phyloP scores from a whole-genome alignment of 2,113 vertebrate genomes.

The Glaucomys volans region DNA sequence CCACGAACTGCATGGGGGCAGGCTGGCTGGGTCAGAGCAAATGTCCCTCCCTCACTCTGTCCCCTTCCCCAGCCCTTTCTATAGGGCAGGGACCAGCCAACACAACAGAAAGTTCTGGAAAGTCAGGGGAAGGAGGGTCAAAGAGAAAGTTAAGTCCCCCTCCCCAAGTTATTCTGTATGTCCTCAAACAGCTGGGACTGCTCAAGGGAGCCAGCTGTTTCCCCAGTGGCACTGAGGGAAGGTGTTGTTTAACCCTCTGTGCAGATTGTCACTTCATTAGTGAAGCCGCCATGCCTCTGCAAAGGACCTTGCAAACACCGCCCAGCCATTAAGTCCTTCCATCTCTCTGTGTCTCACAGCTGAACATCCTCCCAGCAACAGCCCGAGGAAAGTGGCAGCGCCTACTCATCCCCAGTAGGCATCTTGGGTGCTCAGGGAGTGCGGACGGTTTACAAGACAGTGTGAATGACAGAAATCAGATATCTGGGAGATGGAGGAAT shows the following conservation, averaged over 20 bases:
- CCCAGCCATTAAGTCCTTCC: conserved; percentile 78
- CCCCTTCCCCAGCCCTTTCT: no score
- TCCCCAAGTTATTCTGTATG: no score
- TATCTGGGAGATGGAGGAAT: background rate
- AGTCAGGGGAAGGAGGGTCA: no score
- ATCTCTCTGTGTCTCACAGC: conserved; percentile 73
- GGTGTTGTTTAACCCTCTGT: conserved; percentile 8
- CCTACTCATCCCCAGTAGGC: conserved; percentile 27
- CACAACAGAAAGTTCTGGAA: background rate
- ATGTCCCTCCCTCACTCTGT: accelerated
- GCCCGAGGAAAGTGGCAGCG: conserved; percentile 65
- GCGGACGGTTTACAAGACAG: background rate
- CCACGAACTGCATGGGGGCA: accelerated
- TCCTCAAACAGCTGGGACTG: background rate
- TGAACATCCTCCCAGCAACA: conserved; percentile 61
- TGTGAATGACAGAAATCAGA: background rate
- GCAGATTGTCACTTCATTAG: conserved; percentile 30
- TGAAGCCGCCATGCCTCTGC: background rate
- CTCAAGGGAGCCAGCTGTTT: background rate
- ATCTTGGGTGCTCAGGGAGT: background rate
- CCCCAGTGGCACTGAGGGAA: background rate
- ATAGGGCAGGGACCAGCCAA: no score
- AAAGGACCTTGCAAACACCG: conserved; percentile 9
- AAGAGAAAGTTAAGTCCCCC: background rate
- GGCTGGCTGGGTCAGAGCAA: no score